phyloP scores from a whole-genome alignment of 2,113 vertebrate genomes.

The Hirundichthys speculiger region DNA sequence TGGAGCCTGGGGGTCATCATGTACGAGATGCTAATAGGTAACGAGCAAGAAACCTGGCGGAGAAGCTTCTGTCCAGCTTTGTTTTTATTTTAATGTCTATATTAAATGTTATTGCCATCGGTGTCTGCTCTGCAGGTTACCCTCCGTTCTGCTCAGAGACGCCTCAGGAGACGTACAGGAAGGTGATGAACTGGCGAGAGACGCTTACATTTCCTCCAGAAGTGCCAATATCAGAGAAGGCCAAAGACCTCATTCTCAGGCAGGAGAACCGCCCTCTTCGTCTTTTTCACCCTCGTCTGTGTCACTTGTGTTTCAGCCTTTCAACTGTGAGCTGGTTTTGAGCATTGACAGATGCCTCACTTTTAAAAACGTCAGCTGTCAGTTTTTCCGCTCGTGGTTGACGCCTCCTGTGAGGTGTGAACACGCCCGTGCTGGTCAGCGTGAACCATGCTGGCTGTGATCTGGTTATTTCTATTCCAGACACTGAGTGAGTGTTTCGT shows the following conservation, averaged over 20 bases:
- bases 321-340: too few species aligned
- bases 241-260: slow-evolving; percentile 98
- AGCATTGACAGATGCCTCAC: too few species aligned
- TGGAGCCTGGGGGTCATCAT: slow-evolving; percentile 98
- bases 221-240: slow-evolving; percentile 97
- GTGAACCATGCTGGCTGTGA: too few species aligned
- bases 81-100: too few species aligned
- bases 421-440: too few species aligned
- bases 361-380: too few species aligned
- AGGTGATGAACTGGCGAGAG: slow-evolving; percentile 99
- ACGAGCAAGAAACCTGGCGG: slow-evolving; percentile 18
- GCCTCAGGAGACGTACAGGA: slow-evolving; percentile 97
- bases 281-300: too few species aligned
- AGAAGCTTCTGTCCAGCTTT: not conserved
- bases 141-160: slow-evolving; percentile 98
- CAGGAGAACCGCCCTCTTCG: slow-evolving; percentile 39
- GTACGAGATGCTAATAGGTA: slow-evolving; percentile 98
- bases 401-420: too few species aligned
- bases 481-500: not conserved
- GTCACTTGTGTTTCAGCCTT: not conserved
- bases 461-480: too few species aligned
- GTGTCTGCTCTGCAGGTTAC: slow-evolving; percentile 83
- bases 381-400: too few species aligned
- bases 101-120: too few species aligned
- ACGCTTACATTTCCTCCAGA: slow-evolving; percentile 96